phyloP scores from a whole-genome alignment of 1,140 invertebrate species.

The Monomorium pharaonis region DNA sequence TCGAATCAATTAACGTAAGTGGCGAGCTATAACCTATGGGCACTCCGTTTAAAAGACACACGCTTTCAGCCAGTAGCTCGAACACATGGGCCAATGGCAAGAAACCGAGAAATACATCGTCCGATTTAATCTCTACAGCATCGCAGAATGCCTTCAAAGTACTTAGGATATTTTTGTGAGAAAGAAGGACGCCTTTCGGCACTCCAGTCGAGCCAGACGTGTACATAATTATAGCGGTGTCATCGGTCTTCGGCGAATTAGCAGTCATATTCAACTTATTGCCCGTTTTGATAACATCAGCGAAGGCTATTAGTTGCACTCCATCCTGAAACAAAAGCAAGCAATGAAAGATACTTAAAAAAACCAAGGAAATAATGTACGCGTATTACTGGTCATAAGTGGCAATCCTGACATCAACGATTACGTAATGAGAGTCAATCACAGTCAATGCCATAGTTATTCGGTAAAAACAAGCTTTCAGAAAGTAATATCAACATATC shows the following conservation, averaged over 20 bases:
- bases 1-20: constrained; percentile 97
- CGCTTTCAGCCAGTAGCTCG: constrained; percentile 93
- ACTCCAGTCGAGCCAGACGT: constrained; percentile 97
- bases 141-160: constrained; percentile 95
- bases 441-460: constrained; percentile 20
- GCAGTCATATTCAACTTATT: constrained; percentile 78
- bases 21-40: constrained; percentile 98
- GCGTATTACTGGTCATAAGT: not conserved
- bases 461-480: not conserved
- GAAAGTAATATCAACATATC: not conserved
- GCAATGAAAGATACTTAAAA: not conserved
- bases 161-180: constrained; percentile 95
- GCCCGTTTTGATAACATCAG: constrained; percentile 76
- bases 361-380: not conserved
- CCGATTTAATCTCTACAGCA: constrained; percentile 89
- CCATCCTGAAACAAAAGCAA: constrained; percentile 70
- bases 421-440: constrained; percentile 32
- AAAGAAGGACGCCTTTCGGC: constrained; percentile 94
- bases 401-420: not conserved
- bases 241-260: constrained; percentile 88
- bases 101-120: constrained; percentile 97
- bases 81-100: constrained; percentile 99
- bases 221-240: constrained; percentile 98
- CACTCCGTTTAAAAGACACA: constrained; percentile 93
- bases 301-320: constrained; percentile 76